Percentiles rank a stretch among this genome's conserved stretches.
phyloP scores from a whole-genome alignment of 2,888 invertebrate species.

The Beris chalybata region DNA sequence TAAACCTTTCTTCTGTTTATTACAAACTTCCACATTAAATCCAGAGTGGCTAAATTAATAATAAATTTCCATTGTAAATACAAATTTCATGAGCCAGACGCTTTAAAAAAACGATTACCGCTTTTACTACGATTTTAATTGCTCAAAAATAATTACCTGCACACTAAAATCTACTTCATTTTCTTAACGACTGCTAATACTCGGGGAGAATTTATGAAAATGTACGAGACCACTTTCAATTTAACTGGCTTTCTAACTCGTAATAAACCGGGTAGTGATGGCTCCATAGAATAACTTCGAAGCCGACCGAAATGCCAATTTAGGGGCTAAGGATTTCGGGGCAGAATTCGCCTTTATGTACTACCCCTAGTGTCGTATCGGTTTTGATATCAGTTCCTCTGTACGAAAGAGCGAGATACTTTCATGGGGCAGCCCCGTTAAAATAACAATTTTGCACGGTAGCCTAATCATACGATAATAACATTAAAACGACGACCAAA shows the following conservation, averaged over 20 bases:
- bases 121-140: too few relatives aligned
- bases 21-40: too few relatives aligned
- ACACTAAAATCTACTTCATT: too few relatives aligned
- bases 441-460: constrained; percentile 38
- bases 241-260: constrained; percentile 17
- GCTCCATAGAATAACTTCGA: background rate
- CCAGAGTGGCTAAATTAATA: too few relatives aligned
- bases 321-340: constrained; percentile 10
- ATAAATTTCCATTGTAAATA: too few relatives aligned
- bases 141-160: too few relatives aligned
- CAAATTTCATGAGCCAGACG: too few relatives aligned
- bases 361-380: background rate
- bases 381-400: background rate
- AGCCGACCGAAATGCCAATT: constrained; percentile 15
- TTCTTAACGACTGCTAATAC: too few relatives aligned
- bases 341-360: constrained; percentile 5
- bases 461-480: constrained; percentile 39
- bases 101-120: too few relatives aligned
- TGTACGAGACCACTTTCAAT: constrained; percentile 14
- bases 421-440: constrained; percentile 27
- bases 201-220: constrained; percentile 1
- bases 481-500: constrained; percentile 36
- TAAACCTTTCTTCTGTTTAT: too few relatives aligned
- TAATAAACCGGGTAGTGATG: constrained; percentile 14
- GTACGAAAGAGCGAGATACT: constrained; percentile 1